A percentile compares a stretch with the other conserved stretches of the same genome.
These are phyloP conservation scores for Pangasianodon gigas DNA, from an alignment of 2,113 vertebrate genomes.

Conservation along the genomic window DNA sequence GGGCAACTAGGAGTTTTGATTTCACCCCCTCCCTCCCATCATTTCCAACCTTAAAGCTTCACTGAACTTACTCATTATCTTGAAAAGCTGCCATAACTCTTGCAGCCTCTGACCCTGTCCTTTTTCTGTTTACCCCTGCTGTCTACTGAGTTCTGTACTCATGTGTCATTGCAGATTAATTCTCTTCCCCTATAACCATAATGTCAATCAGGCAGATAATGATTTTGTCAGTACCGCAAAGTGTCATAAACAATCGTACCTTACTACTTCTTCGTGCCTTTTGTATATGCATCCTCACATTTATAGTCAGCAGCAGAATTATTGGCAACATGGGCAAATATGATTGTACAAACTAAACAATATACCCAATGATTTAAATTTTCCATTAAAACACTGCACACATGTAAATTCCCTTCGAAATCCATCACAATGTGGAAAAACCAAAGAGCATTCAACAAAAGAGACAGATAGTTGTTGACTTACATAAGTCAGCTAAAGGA, in stretches of 20 bases:
- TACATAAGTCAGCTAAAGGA: neutral
- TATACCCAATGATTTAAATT: neutral
- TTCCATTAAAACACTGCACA: neutral
- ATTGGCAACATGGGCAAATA: neutral
- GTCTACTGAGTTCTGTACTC: constrained; percentile 13
- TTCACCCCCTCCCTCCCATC: constrained; percentile 11
- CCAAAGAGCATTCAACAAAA: neutral
- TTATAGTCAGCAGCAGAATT: neutral
- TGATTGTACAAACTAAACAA: neutral
- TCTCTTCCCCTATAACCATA: neutral
- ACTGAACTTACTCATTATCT: constrained; percentile 38
- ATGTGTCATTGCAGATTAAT: constrained; percentile 15
- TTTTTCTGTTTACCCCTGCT: constrained; percentile 27
- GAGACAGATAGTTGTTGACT: neutral
- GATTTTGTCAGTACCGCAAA: constrained; percentile 16
- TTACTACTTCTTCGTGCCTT: neutral
- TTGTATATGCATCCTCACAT: neutral
- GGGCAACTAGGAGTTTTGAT: neutral
- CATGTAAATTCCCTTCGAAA: neutral
- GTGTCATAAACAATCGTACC: neutral
- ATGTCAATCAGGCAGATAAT: constrained; percentile 14
- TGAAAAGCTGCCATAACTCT: constrained; percentile 18
- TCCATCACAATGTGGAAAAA: neutral
- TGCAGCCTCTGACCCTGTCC: neutral
- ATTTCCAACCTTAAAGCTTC: constrained; percentile 29